Evolutionary conservation across 2,113 vertebrate species (phyloP).

Genomic region (Xiphophorus hellerii): DNA sequence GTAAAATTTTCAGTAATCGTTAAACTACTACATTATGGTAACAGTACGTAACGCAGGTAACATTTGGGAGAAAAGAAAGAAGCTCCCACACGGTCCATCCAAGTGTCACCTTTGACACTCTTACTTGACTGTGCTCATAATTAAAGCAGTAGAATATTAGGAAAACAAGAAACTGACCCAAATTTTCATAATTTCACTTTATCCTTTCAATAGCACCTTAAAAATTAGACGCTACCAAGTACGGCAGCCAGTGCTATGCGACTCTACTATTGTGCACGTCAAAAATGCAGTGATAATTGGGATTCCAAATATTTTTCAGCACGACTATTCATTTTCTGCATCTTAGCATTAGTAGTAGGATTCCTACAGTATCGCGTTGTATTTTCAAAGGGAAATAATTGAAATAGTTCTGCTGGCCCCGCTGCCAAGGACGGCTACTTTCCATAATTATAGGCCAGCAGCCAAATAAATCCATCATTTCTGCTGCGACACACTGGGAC

Average conservation of each 20-base stretch:
- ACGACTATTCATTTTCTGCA: no score
- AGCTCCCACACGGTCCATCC: not conserved
- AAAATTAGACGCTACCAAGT: no score
- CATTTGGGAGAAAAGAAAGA: not conserved
- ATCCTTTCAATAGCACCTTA: no score
- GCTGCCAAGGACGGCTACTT: constrained; percentile 22
- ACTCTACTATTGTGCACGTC: no score
- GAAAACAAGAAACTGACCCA: no score
- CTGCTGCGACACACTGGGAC: constrained; percentile 41
- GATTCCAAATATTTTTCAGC: no score
- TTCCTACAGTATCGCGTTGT: not conserved
- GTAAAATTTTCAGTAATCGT: no score
- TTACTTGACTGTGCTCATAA: not conserved
- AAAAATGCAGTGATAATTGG: no score
- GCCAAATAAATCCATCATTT: constrained; percentile 44
- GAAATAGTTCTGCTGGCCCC: not conserved
- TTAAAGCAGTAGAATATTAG: not conserved
- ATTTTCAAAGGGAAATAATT: constrained; percentile 37
- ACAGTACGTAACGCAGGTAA: no score
- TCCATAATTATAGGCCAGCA: constrained; percentile 17
- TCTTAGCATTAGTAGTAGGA: not conserved
- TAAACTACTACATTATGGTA: no score
- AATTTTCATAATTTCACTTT: no score
- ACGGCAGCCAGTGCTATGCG: no score
- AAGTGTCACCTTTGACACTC: not conserved